Evolutionary conservation across 2,888 invertebrate species (phyloP).

Genomic region (Drosophila koepferae): DNA sequence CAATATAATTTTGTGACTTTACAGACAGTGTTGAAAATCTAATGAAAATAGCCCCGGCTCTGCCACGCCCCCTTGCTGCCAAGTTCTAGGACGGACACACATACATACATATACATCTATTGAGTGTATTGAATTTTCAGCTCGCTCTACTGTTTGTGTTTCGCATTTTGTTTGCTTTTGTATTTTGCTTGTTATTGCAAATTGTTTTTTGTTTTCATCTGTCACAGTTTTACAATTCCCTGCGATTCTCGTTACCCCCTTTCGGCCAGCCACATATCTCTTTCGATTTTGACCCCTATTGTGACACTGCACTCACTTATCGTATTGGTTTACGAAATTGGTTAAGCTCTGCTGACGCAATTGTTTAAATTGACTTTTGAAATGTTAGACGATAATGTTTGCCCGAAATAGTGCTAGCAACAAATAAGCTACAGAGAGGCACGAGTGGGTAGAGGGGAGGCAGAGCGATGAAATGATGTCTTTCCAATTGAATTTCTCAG

Average conservation of each 20-base stretch:
- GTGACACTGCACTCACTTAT: constrained; percentile 49
- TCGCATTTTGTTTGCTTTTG: constrained; percentile 61
- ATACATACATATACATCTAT: constrained; percentile 53
- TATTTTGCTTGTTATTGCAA: constrained; percentile 73
- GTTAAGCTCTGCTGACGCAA: constrained; percentile 75
- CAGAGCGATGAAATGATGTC: not conserved
- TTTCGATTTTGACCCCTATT: constrained; percentile 8
- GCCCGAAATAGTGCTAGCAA: constrained; percentile 21
- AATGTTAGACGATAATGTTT: constrained; percentile 57
- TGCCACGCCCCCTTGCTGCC: constrained; percentile 4
- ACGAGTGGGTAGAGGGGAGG: too few relatives aligned
- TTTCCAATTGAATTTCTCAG: not conserved
- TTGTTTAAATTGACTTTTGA: constrained; percentile 77
- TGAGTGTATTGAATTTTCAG: constrained; percentile 74
- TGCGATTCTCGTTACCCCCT: not conserved
- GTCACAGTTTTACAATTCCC: constrained; percentile 39
- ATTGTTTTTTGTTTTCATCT: constrained; percentile 71
- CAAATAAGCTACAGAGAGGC: constrained; percentile 11
- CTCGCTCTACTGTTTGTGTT: constrained; percentile 33
- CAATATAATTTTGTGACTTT: constrained; percentile 81
- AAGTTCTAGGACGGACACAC: constrained; percentile 9
- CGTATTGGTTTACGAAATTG: constrained; percentile 78
- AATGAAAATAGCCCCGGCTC: constrained; percentile 70
- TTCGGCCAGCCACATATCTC: not conserved
- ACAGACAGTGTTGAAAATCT: constrained; percentile 61